Conservation (phyloP, 2,113 vertebrate species). For the Chroicocephalus ridibundus region DNA sequence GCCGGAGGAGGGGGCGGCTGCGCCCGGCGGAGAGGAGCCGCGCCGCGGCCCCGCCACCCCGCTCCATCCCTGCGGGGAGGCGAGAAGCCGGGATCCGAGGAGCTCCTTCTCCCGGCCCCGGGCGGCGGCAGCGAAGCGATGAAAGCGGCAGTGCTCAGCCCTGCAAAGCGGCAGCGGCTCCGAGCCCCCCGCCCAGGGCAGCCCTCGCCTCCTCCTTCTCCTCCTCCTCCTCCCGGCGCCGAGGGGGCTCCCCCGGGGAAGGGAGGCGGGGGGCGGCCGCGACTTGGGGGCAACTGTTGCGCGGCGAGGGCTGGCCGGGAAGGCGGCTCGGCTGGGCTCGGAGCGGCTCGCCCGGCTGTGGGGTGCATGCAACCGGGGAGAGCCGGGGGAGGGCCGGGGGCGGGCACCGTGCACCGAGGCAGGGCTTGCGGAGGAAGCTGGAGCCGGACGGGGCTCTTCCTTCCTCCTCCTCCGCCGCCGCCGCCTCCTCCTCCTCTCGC, state of each 20-base stretch:
- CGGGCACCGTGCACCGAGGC: not conserved
- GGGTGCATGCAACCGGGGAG: not conserved
- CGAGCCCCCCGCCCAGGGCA: not conserved
- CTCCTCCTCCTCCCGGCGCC: not conserved
- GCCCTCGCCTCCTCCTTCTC: not conserved
- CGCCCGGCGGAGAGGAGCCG: not conserved
- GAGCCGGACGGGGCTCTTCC: not conserved
- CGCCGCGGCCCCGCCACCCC: not conserved
- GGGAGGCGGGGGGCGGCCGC: not conserved
- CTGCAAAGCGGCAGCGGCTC: not conserved
- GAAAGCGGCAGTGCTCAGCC: not conserved
- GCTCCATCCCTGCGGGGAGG: not conserved
- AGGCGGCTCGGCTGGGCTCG: not conserved
- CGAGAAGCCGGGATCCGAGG: not conserved
- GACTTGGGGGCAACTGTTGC: not conserved
- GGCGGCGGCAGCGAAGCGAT: not conserved
- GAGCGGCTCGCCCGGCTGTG: not conserved
- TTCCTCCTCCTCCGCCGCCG: not conserved
- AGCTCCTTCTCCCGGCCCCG: not conserved
- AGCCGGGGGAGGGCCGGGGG: not conserved
- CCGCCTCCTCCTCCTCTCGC: not conserved
- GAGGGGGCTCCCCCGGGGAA: not conserved
- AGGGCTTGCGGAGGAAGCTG: slow-evolving; percentile 11
- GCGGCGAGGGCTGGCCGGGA: not conserved
- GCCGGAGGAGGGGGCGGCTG: not conserved